Conservation (phyloP, 1,140 invertebrate species). For the Cherax quadricarinatus region DNA sequence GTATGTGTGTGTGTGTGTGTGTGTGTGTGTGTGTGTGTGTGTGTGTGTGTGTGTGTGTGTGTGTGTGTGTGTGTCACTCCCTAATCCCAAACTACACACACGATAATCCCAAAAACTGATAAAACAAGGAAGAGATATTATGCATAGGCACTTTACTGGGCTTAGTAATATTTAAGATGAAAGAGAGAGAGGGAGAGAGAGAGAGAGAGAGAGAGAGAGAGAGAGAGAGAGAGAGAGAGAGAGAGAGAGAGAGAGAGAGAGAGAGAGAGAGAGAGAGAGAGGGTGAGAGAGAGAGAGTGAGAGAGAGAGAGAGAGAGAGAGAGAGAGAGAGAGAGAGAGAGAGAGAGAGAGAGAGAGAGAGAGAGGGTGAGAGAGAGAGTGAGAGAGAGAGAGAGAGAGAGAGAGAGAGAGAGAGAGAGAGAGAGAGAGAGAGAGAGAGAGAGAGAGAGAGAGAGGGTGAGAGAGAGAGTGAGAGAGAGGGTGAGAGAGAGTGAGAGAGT, state of each 20-base stretch:
- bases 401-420: not conserved
- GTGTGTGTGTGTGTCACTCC: not conserved
- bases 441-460: not conserved
- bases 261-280: not conserved
- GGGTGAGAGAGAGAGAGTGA: too few relatives aligned
- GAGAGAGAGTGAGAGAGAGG: not conserved
- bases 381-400: slow-evolving; percentile 14
- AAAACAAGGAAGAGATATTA: too few relatives aligned
- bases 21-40: not conserved
- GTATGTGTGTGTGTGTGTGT: not conserved
- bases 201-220: not conserved
- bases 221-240: not conserved
- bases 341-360: not conserved
- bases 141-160: too few relatives aligned
- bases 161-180: not conserved
- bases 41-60: not conserved
- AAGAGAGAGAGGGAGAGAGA: not conserved
- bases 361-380: not conserved
- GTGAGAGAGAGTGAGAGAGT: not conserved
- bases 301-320: not conserved
- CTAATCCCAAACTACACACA: too few relatives aligned
- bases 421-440: not conserved
- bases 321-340: not conserved
- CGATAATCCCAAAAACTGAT: too few relatives aligned
- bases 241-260: not conserved